phyloP scores from a whole-genome alignment of 2,888 invertebrate genomes.

The Artemia sinica region DNA sequence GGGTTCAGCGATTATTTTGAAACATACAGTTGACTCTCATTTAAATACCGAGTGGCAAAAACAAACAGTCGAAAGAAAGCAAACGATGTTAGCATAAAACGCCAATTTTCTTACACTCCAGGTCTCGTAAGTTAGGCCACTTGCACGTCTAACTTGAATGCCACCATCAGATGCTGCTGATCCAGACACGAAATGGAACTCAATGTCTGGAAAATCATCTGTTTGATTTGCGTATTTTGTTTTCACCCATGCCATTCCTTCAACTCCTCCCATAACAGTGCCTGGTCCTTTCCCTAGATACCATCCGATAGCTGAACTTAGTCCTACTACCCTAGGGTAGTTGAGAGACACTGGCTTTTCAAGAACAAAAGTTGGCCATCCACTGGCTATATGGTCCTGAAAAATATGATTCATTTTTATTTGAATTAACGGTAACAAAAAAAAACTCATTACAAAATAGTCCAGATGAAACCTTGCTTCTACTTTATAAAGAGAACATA shows the following conservation, averaged over 20 bases:
- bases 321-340: constrained; percentile 14
- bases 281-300: constrained; percentile 44
- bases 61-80: no score
- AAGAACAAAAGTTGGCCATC: constrained; percentile 21
- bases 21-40: no score
- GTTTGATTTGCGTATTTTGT: constrained; percentile 54
- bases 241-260: constrained; percentile 69
- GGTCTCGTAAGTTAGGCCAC: constrained; percentile 54
- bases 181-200: constrained; percentile 72
- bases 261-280: constrained; percentile 70
- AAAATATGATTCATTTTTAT: constrained; percentile 37
- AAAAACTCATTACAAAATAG: background rate
- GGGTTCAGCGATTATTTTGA: no score
- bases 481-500: background rate
- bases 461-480: background rate
- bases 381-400: constrained; percentile 35
- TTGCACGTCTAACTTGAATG: constrained; percentile 56
- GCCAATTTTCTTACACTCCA: constrained; percentile 4
- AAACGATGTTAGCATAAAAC: no score
- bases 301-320: background rate
- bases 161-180: constrained; percentile 73
- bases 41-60: no score
- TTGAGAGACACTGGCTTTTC: constrained; percentile 18
- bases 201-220: constrained; percentile 71
- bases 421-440: background rate